A percentile compares a stretch with the other conserved stretches of the same genome.
phyloP scores from a whole-genome alignment of 2,888 invertebrate genomes.

The Chloroclystis v-ata region DNA sequence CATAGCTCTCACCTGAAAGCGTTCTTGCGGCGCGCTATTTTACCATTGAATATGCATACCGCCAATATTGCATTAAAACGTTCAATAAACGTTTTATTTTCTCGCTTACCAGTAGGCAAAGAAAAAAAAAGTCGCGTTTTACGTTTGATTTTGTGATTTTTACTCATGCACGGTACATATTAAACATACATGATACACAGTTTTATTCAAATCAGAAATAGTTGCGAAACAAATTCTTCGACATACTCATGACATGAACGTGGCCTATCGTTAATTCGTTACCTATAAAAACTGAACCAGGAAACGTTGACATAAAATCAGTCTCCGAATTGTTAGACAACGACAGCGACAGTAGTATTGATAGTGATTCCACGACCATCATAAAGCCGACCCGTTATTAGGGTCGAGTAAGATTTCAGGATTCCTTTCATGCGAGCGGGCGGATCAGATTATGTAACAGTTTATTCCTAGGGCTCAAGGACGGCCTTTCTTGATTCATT shows the following conservation, averaged over 20 bases:
- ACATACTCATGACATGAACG: conserved; percentile 6
- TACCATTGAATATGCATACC: conserved; percentile 13
- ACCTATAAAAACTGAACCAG: conserved; percentile 9
- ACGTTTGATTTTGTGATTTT: too few species aligned
- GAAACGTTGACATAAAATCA: conserved; percentile 23
- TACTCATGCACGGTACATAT: too few species aligned
- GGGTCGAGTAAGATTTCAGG: conserved; percentile 43
- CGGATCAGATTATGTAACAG: conserved; percentile 7
- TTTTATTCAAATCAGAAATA: background rate
- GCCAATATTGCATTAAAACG: conserved; percentile 5
- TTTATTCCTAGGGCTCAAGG: conserved; percentile 15
- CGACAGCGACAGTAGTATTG: conserved; percentile 24
- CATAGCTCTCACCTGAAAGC: background rate
- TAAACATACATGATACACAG: background rate
- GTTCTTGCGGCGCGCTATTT: conserved; percentile 1
- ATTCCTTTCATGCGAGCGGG: conserved; percentile 37
- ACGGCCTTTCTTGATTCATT: conserved; percentile 38
- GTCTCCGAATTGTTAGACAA: conserved; percentile 21
- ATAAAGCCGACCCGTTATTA: conserved; percentile 38
- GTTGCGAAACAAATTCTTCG: background rate
- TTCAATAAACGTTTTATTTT: conserved; percentile 4
- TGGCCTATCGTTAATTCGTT: conserved; percentile 17
- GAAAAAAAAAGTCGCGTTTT: too few species aligned
- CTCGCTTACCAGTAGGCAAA: background rate
- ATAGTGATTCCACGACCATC: conserved; percentile 34